Conservation (phyloP, 2,797 vertebrate species). For the Peromyscus nudipes region DNA sequence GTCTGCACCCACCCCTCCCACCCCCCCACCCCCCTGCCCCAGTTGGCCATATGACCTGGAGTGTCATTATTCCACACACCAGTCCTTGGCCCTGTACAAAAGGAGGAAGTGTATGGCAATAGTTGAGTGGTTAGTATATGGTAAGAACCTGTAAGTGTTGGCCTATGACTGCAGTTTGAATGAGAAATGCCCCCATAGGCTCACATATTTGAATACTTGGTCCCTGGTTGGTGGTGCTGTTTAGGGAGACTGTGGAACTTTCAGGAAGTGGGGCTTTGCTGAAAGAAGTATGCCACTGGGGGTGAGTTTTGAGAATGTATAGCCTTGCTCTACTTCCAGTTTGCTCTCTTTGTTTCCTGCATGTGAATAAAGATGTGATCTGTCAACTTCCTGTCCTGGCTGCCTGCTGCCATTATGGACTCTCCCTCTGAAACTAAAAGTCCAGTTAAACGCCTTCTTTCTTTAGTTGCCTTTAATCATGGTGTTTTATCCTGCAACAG, state of each 20-base stretch:
- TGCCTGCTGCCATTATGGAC: background rate
- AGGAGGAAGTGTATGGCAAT: fast-evolving
- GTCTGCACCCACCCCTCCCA: background rate
- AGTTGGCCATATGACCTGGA: background rate
- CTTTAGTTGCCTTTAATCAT: background rate
- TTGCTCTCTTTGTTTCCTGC: background rate
- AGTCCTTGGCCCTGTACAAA: background rate
- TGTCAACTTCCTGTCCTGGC: background rate
- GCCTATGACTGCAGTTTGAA: background rate
- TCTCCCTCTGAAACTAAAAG: background rate
- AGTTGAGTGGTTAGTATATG: background rate
- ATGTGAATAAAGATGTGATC: background rate
- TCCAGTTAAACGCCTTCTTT: background rate
- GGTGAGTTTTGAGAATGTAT: background rate
- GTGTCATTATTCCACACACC: background rate
- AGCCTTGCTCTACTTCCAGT: background rate
- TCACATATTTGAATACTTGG: background rate
- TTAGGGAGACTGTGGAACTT: background rate
- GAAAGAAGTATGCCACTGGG: background rate
- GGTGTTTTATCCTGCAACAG: background rate
- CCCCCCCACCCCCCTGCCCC: background rate
- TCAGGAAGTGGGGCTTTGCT: background rate
- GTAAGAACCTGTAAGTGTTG: background rate
- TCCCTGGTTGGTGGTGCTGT: background rate
- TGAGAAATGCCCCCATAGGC: background rate